Base-by-base conservation (phyloP, 92 coral and sea anemone genomes). In the Epizoanthus stellaris region DNA sequence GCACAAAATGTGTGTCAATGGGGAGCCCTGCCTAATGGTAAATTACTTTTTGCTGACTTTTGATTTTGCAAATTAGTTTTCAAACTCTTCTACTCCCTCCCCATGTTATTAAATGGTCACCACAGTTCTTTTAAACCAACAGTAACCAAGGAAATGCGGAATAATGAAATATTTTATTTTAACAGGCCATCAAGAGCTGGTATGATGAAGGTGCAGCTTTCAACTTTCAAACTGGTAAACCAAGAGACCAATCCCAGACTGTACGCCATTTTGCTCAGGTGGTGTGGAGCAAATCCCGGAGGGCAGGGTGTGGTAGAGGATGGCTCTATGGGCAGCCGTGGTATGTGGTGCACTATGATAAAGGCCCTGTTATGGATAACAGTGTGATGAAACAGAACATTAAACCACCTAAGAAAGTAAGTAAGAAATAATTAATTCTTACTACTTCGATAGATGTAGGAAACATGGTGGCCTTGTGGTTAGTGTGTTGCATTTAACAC, bases 231-330 rank as follows among this genome's bases (percentile, higher is more conserved):
- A 16, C 80, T 53, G 60, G 60, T 75, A 56, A 75, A 53, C 47
- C 65, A 17, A 3, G 3, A 16, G 20, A 34, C 4, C 80, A 16
- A 5, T 54, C 80, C 14, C 64, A 14, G 52, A 34, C 47, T 34
- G 80, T 75, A 19, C 80, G 80, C 80, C 80, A 75, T n/a, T 75
- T 75, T 56, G 80, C 66, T 3, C 80, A 75, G 63, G 65, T 75
- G 49, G 63, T 75, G 39, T 75, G 80, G 80, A 57, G 58, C 65
- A 13, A 15, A 36, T 15, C 80, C 15, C 59, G 52, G 49, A 75
- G 38, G 43, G 40, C 58, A 25, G 80, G 80, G 21, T 75, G 80
- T 57, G 80, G 52, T 3, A 75, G 80, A 45, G 80, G 80, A 4
- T 0, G 52, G 19, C n/a, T 75, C 9, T 62, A 75, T 5, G 80